phyloP scores from a whole-genome alignment of 2,797 vertebrate genomes.

The Acanthurus tractus region DNA sequence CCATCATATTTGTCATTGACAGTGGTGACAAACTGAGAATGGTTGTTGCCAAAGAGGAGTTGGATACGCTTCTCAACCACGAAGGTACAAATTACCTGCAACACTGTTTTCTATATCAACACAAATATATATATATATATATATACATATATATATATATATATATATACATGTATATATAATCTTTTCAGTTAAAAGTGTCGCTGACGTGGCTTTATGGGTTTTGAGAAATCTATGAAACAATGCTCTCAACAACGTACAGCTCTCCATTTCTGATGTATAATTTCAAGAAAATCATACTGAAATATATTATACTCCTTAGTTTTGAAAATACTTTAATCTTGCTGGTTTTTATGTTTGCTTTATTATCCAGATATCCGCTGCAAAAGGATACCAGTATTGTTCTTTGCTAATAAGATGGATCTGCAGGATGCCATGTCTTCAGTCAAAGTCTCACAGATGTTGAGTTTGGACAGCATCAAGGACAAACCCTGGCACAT shows the following conservation, averaged over 20 bases:
- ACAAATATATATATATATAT: too few relatives aligned
- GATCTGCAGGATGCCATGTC: conserved; percentile 95
- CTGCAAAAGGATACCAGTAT: conserved; percentile 92
- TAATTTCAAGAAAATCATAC: not conserved
- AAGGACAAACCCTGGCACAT: conserved; percentile 99
- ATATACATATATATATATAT: too few relatives aligned
- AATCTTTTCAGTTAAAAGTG: not conserved
- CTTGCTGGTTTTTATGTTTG: not conserved
- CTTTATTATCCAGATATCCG: conserved; percentile 88
- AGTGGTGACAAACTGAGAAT: conserved; percentile 97
- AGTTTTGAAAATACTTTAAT: not conserved
- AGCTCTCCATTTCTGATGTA: not conserved
- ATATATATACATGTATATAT: too few relatives aligned
- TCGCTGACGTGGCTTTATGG: not conserved
- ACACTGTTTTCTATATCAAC: not conserved
- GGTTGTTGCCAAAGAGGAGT: conserved; percentile 98
- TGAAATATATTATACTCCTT: not conserved
- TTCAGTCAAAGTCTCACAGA: conserved; percentile 95
- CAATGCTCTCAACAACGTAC: not conserved
- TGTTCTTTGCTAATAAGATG: conserved; percentile 99
- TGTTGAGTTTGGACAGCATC: conserved; percentile 95
- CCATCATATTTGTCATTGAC: conserved; percentile 99
- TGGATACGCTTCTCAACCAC: conserved; percentile 95
- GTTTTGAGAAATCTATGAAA: conserved; percentile 4
- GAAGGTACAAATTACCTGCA: conserved; percentile 84